These are phyloP conservation scores for Atethmia centrago DNA, from an alignment of 2,888 invertebrate species.

Conservation along the genomic window DNA sequence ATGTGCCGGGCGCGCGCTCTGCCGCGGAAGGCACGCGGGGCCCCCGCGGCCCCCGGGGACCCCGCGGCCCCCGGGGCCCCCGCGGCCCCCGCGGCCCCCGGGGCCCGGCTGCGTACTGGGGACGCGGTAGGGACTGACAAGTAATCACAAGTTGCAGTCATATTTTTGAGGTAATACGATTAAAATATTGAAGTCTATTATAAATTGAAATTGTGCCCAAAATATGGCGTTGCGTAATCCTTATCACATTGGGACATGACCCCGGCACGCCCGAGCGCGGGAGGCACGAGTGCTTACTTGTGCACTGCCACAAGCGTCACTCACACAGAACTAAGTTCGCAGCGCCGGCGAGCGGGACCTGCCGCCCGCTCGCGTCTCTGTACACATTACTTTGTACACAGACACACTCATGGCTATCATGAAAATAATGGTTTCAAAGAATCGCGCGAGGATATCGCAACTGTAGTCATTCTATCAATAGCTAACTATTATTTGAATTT, in stretches of 20 bases:
- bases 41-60: conserved; percentile 64
- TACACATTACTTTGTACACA: conserved; percentile 13
- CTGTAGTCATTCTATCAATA: conserved; percentile 13
- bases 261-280: background rate
- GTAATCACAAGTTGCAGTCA: conserved; percentile 44
- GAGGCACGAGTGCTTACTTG: conserved; percentile 50
- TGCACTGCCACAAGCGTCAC: conserved; percentile 6
- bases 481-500: conserved; percentile 16
- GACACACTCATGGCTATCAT: background rate
- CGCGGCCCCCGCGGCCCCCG: too few relatives aligned
- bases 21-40: conserved; percentile 78
- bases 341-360: conserved; percentile 1
- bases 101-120: conserved; percentile 36
- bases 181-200: conserved; percentile 24
- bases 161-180: conserved; percentile 26
- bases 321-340: conserved; percentile 17
- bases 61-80: conserved; percentile 65
- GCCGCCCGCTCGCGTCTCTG: conserved; percentile 6
- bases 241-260: background rate
- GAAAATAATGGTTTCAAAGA: conserved; percentile 1
- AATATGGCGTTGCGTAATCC: conserved; percentile 11
- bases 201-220: conserved; percentile 27
- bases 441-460: conserved; percentile 2
- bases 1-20: conserved; percentile 77
- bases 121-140: conserved; percentile 48